These are phyloP conservation scores for Anguilla rostrata DNA, from an alignment of 2,113 vertebrate genomes.

Conservation along the genomic window DNA sequence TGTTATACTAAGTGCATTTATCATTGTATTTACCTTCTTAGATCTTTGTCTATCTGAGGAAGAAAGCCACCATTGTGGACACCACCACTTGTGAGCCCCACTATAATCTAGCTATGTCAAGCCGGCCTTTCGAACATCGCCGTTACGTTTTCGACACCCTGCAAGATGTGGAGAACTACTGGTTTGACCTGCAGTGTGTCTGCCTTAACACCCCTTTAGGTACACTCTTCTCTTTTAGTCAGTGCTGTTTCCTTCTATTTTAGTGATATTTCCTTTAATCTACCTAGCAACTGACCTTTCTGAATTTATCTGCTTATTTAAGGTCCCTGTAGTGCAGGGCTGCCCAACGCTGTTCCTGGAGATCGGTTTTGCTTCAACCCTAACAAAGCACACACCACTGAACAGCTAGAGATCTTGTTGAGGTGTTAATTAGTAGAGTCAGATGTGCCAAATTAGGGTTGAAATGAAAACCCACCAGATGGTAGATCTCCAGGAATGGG, in stretches of 20 bases:
- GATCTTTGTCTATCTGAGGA: slow-evolving; percentile 86
- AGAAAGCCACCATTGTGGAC: slow-evolving; percentile 79
- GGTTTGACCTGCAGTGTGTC: slow-evolving; percentile 95
- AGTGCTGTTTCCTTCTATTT: not conserved
- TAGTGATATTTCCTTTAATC: not conserved
- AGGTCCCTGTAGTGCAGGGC: not conserved
- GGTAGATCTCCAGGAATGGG: too few species aligned
- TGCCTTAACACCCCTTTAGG: slow-evolving; percentile 93
- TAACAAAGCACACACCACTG: too few species aligned
- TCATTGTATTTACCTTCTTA: slow-evolving; percentile 45
- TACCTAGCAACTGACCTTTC: not conserved
- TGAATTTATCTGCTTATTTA: not conserved
- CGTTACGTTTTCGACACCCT: slow-evolving; percentile 72
- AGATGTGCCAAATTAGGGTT: too few species aligned
- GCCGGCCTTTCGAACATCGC: slow-evolving; percentile 79
- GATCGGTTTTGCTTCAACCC: too few species aligned
- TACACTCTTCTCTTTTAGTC: slow-evolving; percentile 47
- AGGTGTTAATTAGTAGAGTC: too few species aligned
- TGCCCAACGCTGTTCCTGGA: not conserved
- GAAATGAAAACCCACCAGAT: too few species aligned
- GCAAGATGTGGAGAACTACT: slow-evolving; percentile 88
- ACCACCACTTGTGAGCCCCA: slow-evolving; percentile 90
- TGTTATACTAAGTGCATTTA: not conserved
- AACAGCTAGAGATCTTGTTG: too few species aligned
- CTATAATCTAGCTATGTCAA: slow-evolving; percentile 85